Conservation (phyloP, 2,113 vertebrate genomes). For the Poicephalus gulielmi region DNA sequence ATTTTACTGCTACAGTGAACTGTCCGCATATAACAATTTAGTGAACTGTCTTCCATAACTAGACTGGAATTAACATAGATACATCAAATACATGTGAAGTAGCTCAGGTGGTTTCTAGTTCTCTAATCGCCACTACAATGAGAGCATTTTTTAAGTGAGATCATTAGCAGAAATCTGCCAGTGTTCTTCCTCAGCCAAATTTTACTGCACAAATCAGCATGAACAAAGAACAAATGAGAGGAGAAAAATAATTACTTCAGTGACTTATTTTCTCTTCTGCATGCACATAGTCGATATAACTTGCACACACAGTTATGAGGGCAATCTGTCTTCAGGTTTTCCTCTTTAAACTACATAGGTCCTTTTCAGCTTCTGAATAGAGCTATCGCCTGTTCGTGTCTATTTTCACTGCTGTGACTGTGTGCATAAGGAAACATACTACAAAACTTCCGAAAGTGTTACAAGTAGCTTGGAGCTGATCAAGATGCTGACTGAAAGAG, state of each 20-base stretch:
- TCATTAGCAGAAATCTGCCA: not conserved
- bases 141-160: not conserved
- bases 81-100: not conserved
- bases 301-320: not conserved
- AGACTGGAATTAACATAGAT: not conserved
- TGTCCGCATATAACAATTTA: not conserved
- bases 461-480: not conserved
- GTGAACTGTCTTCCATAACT: not conserved
- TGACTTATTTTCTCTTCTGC: not conserved
- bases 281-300: not conserved
- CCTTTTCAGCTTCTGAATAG: not conserved
- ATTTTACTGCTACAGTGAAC: not conserved
- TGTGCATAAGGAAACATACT: not conserved
- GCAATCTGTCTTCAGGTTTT: not conserved
- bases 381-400: no score
- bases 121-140: not conserved
- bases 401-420: not conserved
- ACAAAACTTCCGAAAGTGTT: not conserved
- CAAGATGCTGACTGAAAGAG: not conserved
- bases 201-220: not conserved
- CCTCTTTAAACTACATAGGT: not conserved
- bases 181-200: not conserved
- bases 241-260: not conserved
- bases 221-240: constrained; percentile 19
- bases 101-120: not conserved